Percentiles rank a stretch among this genome's conserved stretches.
Conservation (phyloP, 1,140 invertebrate species). For the Mya arenaria region DNA sequence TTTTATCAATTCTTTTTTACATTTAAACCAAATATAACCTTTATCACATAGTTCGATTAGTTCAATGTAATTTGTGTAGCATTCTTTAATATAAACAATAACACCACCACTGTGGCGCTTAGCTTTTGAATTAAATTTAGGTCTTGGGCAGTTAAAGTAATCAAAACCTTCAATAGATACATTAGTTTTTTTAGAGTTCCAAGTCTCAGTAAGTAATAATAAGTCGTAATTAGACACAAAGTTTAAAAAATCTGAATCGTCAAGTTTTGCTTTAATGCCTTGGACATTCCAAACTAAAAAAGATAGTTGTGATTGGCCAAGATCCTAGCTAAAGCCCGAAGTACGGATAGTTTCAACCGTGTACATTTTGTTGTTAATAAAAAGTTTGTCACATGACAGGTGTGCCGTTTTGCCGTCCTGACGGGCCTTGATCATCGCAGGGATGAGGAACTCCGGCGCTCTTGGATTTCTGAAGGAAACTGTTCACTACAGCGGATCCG, state of each 20-base stretch:
- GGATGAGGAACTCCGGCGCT: neutral
- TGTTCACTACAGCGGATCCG: too few relatives aligned
- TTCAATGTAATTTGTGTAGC: neutral
- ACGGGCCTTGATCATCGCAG: neutral
- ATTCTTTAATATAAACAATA: conserved; percentile 3
- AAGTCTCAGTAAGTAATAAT: conserved; percentile 13
- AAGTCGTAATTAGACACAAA: neutral
- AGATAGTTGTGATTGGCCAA: neutral
- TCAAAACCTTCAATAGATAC: conserved; percentile 5
- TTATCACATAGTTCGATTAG: too few relatives aligned
- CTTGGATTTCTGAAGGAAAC: too few relatives aligned
- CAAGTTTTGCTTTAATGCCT: neutral
- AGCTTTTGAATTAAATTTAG: conserved; percentile 14
- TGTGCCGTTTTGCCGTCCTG: neutral
- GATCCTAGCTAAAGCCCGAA: conserved; percentile 6
- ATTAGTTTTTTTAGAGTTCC: neutral
- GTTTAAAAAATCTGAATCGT: conserved; percentile 13
- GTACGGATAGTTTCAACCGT: neutral
- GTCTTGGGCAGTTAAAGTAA: neutral
- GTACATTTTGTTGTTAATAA: neutral
- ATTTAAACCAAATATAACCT: too few relatives aligned
- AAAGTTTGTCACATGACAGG: neutral
- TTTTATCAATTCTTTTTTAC: too few relatives aligned
- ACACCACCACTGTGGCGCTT: neutral
- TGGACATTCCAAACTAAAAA: neutral